Conservation (phyloP, 2,113 vertebrate species). For the Pterocles gutturalis region DNA sequence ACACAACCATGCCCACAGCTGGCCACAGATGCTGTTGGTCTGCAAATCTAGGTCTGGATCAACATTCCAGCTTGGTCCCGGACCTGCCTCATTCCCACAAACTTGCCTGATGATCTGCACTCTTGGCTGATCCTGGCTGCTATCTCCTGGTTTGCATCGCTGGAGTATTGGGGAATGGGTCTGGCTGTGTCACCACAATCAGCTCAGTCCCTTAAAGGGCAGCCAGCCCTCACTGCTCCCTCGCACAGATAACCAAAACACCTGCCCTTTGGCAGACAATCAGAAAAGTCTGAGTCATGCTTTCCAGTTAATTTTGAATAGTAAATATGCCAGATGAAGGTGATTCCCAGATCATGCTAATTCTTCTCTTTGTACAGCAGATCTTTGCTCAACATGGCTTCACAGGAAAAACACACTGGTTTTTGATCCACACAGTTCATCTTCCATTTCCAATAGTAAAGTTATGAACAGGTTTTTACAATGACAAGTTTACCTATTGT, state of each 20-base stretch:
- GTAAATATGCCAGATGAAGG: neutral
- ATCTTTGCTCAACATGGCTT: neutral
- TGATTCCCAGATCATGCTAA: neutral
- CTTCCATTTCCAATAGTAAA: neutral
- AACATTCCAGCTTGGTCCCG: neutral
- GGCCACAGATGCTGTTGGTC: neutral
- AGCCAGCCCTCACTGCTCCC: neutral
- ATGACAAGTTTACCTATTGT: neutral
- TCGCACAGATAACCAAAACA: neutral
- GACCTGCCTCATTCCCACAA: neutral
- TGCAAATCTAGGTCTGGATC: neutral
- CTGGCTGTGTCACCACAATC: neutral
- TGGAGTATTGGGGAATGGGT: accelerated
- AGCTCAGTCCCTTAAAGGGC: neutral
- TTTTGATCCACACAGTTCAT: neutral
- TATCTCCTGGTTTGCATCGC: neutral
- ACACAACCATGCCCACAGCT: accelerated
- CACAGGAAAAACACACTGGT: neutral
- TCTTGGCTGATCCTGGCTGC: neutral
- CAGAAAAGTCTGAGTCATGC: neutral
- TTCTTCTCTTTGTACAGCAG: neutral
- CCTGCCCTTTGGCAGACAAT: neutral
- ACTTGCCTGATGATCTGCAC: neutral
- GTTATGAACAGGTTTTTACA: neutral
- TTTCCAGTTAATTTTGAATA: neutral